Evolutionary conservation across 2,113 vertebrate species (phyloP).

Genomic region (Nerophis lumbriciformis): DNA sequence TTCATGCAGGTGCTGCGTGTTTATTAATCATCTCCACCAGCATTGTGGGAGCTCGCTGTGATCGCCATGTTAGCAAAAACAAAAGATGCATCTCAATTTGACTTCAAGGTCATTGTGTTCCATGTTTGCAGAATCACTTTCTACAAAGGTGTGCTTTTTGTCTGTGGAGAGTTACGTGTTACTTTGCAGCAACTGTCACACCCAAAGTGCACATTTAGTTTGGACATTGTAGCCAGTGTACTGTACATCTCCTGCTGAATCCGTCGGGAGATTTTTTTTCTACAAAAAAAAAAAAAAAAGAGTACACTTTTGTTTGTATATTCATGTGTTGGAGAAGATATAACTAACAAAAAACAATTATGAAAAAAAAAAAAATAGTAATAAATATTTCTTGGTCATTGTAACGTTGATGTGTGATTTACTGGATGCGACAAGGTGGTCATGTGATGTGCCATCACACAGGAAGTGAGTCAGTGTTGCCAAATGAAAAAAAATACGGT

Average conservation of each 20-base stretch:
- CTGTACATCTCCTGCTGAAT: slow-evolving; percentile 37
- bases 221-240: slow-evolving; percentile 29
- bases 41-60: slow-evolving; percentile 1
- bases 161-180: slow-evolving; percentile 17
- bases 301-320: slow-evolving; percentile 90
- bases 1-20: slow-evolving; percentile 24
- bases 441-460: too few relatives aligned
- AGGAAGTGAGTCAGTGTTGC: too few relatives aligned
- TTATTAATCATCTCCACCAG: slow-evolving; percentile 23
- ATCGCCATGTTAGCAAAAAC: slow-evolving; percentile 4
- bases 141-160: slow-evolving; percentile 24
- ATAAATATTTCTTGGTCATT: slow-evolving; percentile 75
- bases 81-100: slow-evolving; percentile 8
- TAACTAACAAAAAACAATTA: slow-evolving; percentile 80
- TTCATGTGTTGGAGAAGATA: slow-evolving; percentile 95
- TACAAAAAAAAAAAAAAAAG: slow-evolving; percentile 65
- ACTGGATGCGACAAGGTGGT: background rate
- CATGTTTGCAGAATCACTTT: slow-evolving; percentile 22
- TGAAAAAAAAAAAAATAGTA: slow-evolving; percentile 34
- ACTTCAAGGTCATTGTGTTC: slow-evolving; percentile 34
- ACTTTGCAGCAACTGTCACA: slow-evolving; percentile 14
- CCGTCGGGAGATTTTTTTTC: slow-evolving; percentile 44
- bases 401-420: slow-evolving; percentile 39
- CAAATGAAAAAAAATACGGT: too few relatives aligned
- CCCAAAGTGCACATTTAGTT: slow-evolving; percentile 35